Evolutionary conservation across 2,888 invertebrate species (phyloP), one percentile per base, ranked within the genome.

Genomic region (Anoplius nigerrimus): DNA sequence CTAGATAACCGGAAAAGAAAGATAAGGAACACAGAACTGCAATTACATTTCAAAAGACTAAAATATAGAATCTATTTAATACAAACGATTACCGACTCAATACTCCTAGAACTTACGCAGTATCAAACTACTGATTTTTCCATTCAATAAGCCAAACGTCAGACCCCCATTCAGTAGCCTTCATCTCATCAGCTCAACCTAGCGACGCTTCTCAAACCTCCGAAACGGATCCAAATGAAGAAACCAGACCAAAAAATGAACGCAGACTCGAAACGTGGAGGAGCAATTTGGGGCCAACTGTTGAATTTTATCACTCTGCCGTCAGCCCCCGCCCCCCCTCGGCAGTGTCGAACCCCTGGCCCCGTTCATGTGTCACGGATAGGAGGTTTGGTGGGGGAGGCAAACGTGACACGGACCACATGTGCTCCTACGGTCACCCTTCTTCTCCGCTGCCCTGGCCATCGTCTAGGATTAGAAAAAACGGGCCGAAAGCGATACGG

Each of bases 251-350:
- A 57, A 62, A 45, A 60, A 52, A 59, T 27, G n/a, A n/a, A 21
- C 42, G 53, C 34, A 60, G 62, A 63, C 67, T 52, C 54, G 66
- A 51, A 63, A 66, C 61, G 63, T 67, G 54, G 71, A 73, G 78
- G 68, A 74, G 78, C 79, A 79, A 79, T 85, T 80, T 81, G 78
- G 76, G 79, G 80, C 85, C 86, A 86, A 86, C 86, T 87, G 86
- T 87, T 86, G 86, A 86, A 83, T 85, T 86, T 85, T 86, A 86
- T 86, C 85, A 82, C 81, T 76, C 72, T 65, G 70, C 65, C 62
- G 43, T 57, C 52, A 56, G 53, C 62, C 53, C 63, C 70, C 66
- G 69, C 72, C 65, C 56, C 72, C 65, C 56, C 61, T 43, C 34
- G 42, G 43, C 51, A n/a, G n/a, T n/a, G n/a, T n/a, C n/a, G n/a